phyloP scores from a whole-genome alignment of 2,113 vertebrate species.

The Sinocyclocheilus grahami region DNA sequence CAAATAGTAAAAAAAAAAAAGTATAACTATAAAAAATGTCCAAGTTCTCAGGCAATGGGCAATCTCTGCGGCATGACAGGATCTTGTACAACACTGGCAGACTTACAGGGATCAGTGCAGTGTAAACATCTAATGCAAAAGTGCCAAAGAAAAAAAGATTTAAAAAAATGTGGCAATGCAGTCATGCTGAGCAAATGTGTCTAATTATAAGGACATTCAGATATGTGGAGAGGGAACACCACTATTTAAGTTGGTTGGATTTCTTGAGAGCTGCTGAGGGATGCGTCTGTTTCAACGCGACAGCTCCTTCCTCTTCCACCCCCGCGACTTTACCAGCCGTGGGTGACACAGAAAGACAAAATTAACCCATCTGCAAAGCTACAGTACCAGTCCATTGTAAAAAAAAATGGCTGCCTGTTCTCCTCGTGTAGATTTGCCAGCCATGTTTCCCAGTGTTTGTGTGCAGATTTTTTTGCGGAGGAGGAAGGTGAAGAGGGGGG shows the following conservation, averaged over 20 bases:
- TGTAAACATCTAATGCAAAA: background rate
- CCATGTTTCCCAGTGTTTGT: conserved; percentile 49
- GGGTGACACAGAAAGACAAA: conserved; percentile 34
- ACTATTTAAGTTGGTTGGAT: conserved; percentile 1
- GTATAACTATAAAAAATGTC: background rate
- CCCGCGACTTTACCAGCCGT: conserved; percentile 23
- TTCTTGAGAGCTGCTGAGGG: conserved; percentile 14
- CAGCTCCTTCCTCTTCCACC: conserved; percentile 37
- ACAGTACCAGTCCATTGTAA: conserved; percentile 30
- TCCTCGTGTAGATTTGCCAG: conserved; percentile 38
- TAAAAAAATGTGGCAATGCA: background rate
- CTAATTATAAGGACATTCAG: conserved; percentile 12
- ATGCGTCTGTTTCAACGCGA: conserved; percentile 31
- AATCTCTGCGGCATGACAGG: background rate
- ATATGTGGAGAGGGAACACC: conserved; percentile 22
- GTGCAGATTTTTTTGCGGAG: conserved; percentile 43
- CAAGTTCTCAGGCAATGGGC: background rate
- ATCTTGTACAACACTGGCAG: background rate
- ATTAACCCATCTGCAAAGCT: conserved; percentile 41
- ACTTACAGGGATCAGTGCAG: background rate
- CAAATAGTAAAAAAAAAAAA: background rate
- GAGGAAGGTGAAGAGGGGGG: conserved; percentile 49
- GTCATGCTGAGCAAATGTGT: background rate
- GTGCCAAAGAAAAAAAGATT: background rate
- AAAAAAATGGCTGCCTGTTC: conserved; percentile 50